Conservation (phyloP, 2,113 vertebrate species). For the Siniperca knerii region DNA sequence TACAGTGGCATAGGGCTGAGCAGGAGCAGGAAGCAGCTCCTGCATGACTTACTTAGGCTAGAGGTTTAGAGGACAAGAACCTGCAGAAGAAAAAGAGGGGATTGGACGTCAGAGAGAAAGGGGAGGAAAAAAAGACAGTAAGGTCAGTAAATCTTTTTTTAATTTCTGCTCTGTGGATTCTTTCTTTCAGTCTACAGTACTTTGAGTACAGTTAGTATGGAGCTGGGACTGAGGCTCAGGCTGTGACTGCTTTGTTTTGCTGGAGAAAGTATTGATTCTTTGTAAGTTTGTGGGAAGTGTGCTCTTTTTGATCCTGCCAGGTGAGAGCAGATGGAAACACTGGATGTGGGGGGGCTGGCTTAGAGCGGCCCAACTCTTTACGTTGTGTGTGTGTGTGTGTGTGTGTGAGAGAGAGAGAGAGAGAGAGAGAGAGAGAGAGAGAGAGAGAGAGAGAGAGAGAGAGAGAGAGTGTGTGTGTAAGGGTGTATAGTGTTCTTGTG, state of each 20-base stretch:
- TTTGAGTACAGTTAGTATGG: constrained; percentile 72
- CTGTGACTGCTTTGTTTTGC: constrained; percentile 78
- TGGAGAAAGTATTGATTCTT: constrained; percentile 86
- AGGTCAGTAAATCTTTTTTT: constrained; percentile 84
- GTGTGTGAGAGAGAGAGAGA: no score
- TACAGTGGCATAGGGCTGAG: constrained; percentile 82
- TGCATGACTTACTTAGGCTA: constrained; percentile 80
- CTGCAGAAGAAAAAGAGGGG: constrained; percentile 78
- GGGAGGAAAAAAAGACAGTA: constrained; percentile 77
- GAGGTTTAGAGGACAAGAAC: constrained; percentile 81
- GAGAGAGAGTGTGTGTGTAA: not conserved
- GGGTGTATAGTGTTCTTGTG: constrained; percentile 28
- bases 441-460: not conserved
- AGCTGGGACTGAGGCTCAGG: constrained; percentile 58
- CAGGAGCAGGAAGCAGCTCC: constrained; percentile 80
- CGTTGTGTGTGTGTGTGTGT: constrained; percentile 50
- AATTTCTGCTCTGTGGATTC: constrained; percentile 69
- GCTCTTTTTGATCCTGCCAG: constrained; percentile 83
- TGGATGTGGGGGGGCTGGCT: constrained; percentile 67
- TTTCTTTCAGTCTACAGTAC: constrained; percentile 62
- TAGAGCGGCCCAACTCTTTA: constrained; percentile 70
- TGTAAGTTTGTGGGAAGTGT: constrained; percentile 86
- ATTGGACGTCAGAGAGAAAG: constrained; percentile 81
- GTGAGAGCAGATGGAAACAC: constrained; percentile 79
- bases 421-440: not conserved